Evolutionary conservation across 2,888 invertebrate species (phyloP), one percentile per base, ranked within the genome.

Genomic region (Conomelus anceps): DNA sequence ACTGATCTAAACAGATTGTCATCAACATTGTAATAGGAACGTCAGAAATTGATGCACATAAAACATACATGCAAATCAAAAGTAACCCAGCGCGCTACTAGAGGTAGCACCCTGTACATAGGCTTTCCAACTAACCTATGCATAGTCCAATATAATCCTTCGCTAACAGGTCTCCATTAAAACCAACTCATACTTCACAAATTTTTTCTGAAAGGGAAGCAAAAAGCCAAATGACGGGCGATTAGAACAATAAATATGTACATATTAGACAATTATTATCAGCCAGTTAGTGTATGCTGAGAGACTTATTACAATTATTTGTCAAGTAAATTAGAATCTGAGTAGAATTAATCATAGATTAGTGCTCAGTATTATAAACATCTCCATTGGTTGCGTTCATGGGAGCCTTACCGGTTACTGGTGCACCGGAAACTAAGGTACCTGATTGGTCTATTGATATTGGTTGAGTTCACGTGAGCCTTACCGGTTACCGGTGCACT

Each of bases 181-280:
- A 86, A 24, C 86, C 86, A 86, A 86, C 26, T 86, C 29, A 26
- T 23, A 86, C 86, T 86, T 86, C 86, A 86, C 22, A 23, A 86
- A 26, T 23, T 86, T 23, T 86, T 26, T 86, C 86, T 86, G 86
- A 86, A 86, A 86, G 24, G 24, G 24, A 26, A 86, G 29, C 24
- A 86, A 24, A 86, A 86, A 23, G 23, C 85, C 22, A 86, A 11
- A 86, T 29, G 86, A 17, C 24, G 29, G 29, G 22, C 29, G 24
- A 23, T 63, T 63, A 63, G 63, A 63, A 63, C 63, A 63, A n/a
- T 20, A 13, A 63, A n/a, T 63, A 63, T 63, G 7, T 63, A 63
- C 63, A 63, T 20, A 63, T 63, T 63, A 63, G n/a, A 63, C 20
- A 20, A 63, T 20, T 63, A 63, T n/a, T 63, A n/a, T n/a, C n/a